Evolutionary conservation across 1,140 invertebrate genomes (phyloP), one percentile per base, ranked within the genome.

Genomic region (Drosophila arizonae): DNA sequence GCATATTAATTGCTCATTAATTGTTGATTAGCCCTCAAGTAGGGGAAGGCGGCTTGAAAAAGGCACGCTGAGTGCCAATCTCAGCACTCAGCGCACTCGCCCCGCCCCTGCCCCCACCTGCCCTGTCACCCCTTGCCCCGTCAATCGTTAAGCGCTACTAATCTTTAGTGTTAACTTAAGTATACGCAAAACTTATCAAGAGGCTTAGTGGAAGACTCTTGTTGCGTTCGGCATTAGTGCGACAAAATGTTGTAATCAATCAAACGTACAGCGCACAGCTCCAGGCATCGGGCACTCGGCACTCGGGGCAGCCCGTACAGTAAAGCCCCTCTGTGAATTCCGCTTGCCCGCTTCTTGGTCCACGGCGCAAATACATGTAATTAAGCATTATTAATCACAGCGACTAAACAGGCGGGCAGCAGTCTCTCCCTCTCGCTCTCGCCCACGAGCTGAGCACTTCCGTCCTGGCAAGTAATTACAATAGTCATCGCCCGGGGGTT

Each of bases 1-100:
- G 84, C 84, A 88, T 88, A 88, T 88, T 88, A 88, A 88, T 88
- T 88, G 84, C 79, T 88, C 84, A 88, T 88, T 88, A 88, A 88
- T 88, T 88, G 84, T 80, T 88, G 84, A 88, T 88, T 88, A 88
- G 84, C 79, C 56, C 72, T 79, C 73, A 76, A 88, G 79, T 75
- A 63, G 72, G 17, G 48, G 11, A 68, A n/a, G 54, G n/a, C 30
- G 48, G n/a, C 45, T n/a, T 30, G 17, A 55, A 45, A 52, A 46
- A 57, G 50, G 55, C 63, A 68, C 43, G 79, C 33, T 9, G 54
- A 65, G 39, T 43, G 57, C 48, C 60, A 72, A 76, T 63, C 72
- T 66, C 72, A 36, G 39, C 62, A n/a, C 55, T 41, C 39, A 45
- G 41, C n/a, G 51, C 11, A n/a, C n/a, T 17, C 6, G n/a, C 43